phyloP scores from a whole-genome alignment of 2,888 invertebrate species.

The Phorcus lineatus region DNA sequence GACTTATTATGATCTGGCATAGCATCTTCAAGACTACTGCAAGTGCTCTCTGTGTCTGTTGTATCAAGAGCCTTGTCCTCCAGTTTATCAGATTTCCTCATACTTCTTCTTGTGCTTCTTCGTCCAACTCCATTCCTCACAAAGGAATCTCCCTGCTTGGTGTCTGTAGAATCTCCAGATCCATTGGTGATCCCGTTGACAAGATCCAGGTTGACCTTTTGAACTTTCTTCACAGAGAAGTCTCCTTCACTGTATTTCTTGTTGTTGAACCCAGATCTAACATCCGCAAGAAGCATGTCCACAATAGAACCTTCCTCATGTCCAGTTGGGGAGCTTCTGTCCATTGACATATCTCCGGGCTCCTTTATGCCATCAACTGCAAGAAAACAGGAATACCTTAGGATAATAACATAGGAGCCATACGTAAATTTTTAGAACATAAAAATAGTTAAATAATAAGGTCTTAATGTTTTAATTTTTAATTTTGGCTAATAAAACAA shows the following conservation, averaged over 20 bases:
- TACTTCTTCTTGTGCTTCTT: conserved; percentile 50
- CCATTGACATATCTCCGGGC: conserved; percentile 43
- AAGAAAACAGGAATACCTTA: background rate
- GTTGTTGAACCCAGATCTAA: conserved; percentile 67
- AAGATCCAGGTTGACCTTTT: conserved; percentile 59
- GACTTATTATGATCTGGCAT: conserved; percentile 38
- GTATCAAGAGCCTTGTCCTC: conserved; percentile 32
- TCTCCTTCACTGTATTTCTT: conserved; percentile 62
- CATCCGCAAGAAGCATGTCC: conserved; percentile 71
- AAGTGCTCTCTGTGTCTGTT: conserved; percentile 47
- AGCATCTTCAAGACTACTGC: conserved; percentile 45
- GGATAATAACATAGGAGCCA: too few relatives aligned
- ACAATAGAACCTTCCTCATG: conserved; percentile 65
- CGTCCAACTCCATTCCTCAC: conserved; percentile 57
- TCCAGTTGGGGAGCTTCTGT: conserved; percentile 37
- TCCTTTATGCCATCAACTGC: conserved; percentile 39
- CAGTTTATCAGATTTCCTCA: conserved; percentile 25
- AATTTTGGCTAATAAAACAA: too few relatives aligned
- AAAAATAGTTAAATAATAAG: too few relatives aligned
- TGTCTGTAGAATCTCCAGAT: conserved; percentile 26
- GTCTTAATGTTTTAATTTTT: too few relatives aligned
- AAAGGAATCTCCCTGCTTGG: conserved; percentile 35
- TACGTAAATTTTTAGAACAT: too few relatives aligned
- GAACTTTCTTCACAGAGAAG: conserved; percentile 67
- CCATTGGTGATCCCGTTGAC: conserved; percentile 37